Conservation (phyloP, 2,888 invertebrate species). For the Drosophila lutescens region DNA sequence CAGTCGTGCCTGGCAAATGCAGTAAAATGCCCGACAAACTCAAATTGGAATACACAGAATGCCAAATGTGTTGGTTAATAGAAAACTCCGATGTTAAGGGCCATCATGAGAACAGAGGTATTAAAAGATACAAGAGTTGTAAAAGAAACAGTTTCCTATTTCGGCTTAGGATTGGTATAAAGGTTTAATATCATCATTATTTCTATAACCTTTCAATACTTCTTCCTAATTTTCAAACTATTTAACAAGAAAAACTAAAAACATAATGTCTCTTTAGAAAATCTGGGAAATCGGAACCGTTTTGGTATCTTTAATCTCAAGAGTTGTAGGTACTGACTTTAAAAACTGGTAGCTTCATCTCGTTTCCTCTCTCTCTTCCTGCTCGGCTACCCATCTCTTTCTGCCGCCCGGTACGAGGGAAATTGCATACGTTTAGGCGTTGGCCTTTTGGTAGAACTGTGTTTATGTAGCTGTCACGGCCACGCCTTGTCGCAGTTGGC, state of each 20-base stretch:
- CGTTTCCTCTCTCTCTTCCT: not conserved
- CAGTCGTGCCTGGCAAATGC: conserved; percentile 19
- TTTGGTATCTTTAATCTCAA: conserved; percentile 29
- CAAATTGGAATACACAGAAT: conserved; percentile 30
- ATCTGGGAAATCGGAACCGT: too few relatives aligned
- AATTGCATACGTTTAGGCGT: conserved; percentile 59
- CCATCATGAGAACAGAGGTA: conserved; percentile 17
- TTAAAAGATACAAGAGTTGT: conserved; percentile 23
- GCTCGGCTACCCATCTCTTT: not conserved
- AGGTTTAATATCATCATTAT: too few relatives aligned
- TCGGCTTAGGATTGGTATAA: not conserved
- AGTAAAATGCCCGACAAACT: conserved; percentile 24
- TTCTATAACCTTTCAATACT: too few relatives aligned
- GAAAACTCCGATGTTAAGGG: conserved; percentile 22
- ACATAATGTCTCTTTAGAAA: too few relatives aligned
- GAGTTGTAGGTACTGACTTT: conserved; percentile 4
- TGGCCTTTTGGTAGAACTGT: conserved; percentile 29
- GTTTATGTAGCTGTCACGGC: conserved; percentile 73
- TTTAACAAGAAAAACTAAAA: too few relatives aligned
- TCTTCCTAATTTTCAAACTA: too few relatives aligned
- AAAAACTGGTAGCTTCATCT: not conserved
- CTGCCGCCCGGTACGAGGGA: not conserved
- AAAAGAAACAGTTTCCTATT: conserved; percentile 12
- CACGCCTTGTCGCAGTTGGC: conserved; percentile 76
- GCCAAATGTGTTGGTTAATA: conserved; percentile 32